These are phyloP conservation scores for Tanytarsus gracilentus DNA, from an alignment of 2,888 invertebrate genomes.

Conservation along the genomic window DNA sequence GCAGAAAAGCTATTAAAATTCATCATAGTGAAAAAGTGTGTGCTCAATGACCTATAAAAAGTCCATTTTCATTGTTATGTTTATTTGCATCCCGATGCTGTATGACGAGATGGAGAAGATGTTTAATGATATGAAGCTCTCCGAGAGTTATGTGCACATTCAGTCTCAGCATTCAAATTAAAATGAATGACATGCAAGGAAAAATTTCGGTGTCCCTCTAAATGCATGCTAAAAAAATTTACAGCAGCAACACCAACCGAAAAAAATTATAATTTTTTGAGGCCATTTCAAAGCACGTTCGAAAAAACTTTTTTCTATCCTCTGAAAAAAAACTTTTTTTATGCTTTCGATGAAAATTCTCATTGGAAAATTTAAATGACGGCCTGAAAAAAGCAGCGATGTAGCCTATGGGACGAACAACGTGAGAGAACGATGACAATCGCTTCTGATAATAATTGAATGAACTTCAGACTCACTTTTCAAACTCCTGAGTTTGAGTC, in stretches of 20 bases:
- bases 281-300: constrained; percentile 8
- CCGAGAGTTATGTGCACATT: no score
- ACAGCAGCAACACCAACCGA: background rate
- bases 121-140: background rate
- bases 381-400: no score
- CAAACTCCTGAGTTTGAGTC: no score
- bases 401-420: no score
- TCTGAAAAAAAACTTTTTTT: background rate
- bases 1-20: constrained; percentile 1
- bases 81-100: constrained; percentile 9
- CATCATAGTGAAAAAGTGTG: constrained; percentile 1
- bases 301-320: background rate
- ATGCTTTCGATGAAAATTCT: background rate
- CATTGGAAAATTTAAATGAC: background rate
- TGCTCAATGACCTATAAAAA: constrained; percentile 25
- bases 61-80: constrained; percentile 28
- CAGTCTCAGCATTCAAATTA: no score
- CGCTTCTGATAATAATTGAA: no score
- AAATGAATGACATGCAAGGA: no score
- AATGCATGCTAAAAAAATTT: background rate
- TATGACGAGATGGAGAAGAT: background rate
- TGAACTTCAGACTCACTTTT: no score
- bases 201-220: background rate
- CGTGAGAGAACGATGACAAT: no score
- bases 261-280: background rate